These are phyloP conservation scores for Pachycephala philippinensis DNA, from an alignment of 2,113 vertebrate species.

Conservation along the genomic window DNA sequence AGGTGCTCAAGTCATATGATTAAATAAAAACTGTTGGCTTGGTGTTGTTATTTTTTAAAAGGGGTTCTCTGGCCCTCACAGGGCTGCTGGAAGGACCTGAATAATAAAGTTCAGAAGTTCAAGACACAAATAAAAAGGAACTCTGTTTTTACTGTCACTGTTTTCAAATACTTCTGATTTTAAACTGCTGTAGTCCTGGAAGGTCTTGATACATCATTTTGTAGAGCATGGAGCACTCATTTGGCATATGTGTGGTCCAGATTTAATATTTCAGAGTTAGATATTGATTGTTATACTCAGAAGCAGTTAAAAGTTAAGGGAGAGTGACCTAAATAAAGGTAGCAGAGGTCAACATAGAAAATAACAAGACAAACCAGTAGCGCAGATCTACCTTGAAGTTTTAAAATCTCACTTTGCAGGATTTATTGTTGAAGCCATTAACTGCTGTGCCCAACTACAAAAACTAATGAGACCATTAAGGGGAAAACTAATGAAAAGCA, in stretches of 20 bases:
- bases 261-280: not conserved
- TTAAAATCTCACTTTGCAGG: conserved; percentile 23
- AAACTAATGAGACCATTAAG: conserved; percentile 69
- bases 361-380: conserved; percentile 43
- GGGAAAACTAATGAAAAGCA: conserved; percentile 43
- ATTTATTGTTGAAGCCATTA: conserved; percentile 68
- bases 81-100: not conserved
- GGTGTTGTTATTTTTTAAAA: not conserved
- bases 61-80: not conserved
- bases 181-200: not conserved
- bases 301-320: conserved; percentile 10
- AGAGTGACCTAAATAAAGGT: conserved; percentile 16
- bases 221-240: not conserved
- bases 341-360: conserved; percentile 1
- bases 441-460: conserved; percentile 52
- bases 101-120: not conserved
- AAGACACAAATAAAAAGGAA: not conserved
- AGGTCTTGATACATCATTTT: not conserved
- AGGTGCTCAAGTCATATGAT: not conserved
- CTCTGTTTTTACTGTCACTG: not conserved
- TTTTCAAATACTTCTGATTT: not conserved
- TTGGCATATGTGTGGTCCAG: not conserved
- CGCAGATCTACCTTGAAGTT: conserved; percentile 3
- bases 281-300: not conserved
- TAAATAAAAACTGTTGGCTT: not conserved